Conservation (phyloP, 2,888 invertebrate genomes). For the Nasonia oneida region DNA sequence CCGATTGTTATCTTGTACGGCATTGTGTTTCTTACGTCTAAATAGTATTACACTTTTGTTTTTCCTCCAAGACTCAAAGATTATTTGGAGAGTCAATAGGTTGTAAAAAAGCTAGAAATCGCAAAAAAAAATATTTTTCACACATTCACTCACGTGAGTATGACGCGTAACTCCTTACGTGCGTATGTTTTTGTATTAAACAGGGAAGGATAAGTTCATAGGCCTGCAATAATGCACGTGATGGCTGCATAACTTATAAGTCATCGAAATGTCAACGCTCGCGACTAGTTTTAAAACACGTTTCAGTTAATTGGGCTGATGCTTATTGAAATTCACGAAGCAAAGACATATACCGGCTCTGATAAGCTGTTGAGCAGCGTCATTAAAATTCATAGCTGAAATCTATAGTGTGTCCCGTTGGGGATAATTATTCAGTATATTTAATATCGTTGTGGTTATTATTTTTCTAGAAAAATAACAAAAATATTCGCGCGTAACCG, state of each 20-base stretch:
- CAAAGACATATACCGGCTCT: background rate
- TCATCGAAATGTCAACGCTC: constrained; percentile 12
- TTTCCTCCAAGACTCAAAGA: background rate
- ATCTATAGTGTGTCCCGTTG: background rate
- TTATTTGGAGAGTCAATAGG: background rate
- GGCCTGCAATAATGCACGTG: constrained; percentile 8
- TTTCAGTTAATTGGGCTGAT: constrained; percentile 1
- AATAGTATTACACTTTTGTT: background rate
- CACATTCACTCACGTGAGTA: background rate
- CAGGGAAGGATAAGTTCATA: background rate
- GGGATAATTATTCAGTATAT: background rate
- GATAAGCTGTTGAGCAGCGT: background rate
- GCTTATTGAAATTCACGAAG: background rate
- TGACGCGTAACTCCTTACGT: background rate
- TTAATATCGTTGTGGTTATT: background rate
- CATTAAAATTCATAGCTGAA: background rate
- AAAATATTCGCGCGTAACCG: background rate
- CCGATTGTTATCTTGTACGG: background rate
- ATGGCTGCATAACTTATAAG: background rate
- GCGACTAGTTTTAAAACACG: constrained; percentile 4
- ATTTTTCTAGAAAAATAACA: background rate
- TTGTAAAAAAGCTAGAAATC: background rate
- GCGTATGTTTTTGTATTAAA: background rate
- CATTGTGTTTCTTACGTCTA: background rate
- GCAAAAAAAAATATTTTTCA: background rate